These are phyloP conservation scores for Zeugodacus cucurbitae DNA, from an alignment of 1,140 invertebrate species.

Conservation along the genomic window DNA sequence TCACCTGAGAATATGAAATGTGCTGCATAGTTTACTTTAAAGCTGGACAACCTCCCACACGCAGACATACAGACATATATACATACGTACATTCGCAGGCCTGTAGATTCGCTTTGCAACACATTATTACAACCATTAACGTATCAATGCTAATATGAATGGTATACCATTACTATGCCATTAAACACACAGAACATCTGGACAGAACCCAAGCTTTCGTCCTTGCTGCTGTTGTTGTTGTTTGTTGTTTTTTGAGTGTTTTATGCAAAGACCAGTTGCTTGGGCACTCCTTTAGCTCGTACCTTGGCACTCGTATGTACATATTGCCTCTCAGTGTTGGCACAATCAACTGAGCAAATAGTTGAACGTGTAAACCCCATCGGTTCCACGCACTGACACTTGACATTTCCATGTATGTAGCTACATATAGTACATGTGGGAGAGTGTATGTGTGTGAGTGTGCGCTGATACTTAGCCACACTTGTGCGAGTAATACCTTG, in stretches of 20 bases:
- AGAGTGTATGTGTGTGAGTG: neutral
- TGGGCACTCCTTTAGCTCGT: neutral
- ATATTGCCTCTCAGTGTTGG: neutral
- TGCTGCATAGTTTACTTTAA: neutral
- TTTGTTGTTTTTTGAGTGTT: neutral
- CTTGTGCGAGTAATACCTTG: neutral
- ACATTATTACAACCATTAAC: constrained; percentile 22
- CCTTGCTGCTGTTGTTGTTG: neutral
- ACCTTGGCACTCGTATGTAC: neutral
- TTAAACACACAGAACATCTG: neutral
- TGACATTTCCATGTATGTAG: neutral
- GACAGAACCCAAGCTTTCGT: neutral
- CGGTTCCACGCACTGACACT: neutral
- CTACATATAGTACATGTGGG: neutral
- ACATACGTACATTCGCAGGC: neutral
- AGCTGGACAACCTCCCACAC: neutral
- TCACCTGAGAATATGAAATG: neutral
- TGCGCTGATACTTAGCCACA: neutral
- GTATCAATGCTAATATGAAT: constrained; percentile 34
- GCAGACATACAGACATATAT: neutral
- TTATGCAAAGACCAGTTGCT: neutral
- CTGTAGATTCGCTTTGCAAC: neutral
- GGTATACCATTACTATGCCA: constrained; percentile 17
- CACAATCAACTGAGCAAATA: constrained; percentile 25
- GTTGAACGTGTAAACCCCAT: neutral